These are phyloP conservation scores for Operophtera brumata DNA, from an alignment of 2,888 invertebrate genomes.

Conservation along the genomic window DNA sequence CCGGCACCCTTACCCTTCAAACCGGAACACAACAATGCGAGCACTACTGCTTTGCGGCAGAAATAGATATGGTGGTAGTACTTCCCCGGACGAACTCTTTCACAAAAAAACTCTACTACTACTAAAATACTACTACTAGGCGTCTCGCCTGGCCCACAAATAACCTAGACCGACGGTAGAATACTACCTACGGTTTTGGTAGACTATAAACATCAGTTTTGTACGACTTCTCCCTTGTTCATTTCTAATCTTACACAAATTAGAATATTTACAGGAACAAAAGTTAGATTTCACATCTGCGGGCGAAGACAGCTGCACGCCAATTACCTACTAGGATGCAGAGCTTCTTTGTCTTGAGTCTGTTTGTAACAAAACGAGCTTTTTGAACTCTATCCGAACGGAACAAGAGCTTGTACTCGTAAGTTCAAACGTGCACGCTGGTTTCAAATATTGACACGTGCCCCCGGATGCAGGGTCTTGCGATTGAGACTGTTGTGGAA, in stretches of 20 bases:
- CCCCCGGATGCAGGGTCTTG: constrained; percentile 37
- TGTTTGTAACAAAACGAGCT: constrained; percentile 16
- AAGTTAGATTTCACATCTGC: constrained; percentile 24
- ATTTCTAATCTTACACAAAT: neutral
- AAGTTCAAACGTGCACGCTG: constrained; percentile 28
- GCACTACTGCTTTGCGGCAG: too few relatives aligned
- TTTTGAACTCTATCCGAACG: constrained; percentile 10
- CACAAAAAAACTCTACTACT: too few relatives aligned
- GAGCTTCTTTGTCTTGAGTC: constrained; percentile 48
- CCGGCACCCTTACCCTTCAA: too few relatives aligned
- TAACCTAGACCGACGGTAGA: too few relatives aligned
- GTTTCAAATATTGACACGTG: constrained; percentile 57
- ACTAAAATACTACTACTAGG: too few relatives aligned
- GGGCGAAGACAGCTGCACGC: constrained; percentile 45
- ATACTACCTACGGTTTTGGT: too few relatives aligned
- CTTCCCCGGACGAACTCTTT: too few relatives aligned
- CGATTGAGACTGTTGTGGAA: constrained; percentile 25
- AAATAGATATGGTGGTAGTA: too few relatives aligned
- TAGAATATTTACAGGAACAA: constrained; percentile 13
- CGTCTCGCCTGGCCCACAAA: too few relatives aligned
- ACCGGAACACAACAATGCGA: too few relatives aligned
- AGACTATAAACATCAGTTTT: too few relatives aligned
- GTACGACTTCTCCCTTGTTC: too few relatives aligned
- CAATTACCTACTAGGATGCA: constrained; percentile 45
- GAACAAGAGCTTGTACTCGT: constrained; percentile 19